Evolutionary conservation across 1,140 invertebrate species (phyloP), one percentile per base, ranked within the genome.

Genomic region (Ostrea edulis): DNA sequence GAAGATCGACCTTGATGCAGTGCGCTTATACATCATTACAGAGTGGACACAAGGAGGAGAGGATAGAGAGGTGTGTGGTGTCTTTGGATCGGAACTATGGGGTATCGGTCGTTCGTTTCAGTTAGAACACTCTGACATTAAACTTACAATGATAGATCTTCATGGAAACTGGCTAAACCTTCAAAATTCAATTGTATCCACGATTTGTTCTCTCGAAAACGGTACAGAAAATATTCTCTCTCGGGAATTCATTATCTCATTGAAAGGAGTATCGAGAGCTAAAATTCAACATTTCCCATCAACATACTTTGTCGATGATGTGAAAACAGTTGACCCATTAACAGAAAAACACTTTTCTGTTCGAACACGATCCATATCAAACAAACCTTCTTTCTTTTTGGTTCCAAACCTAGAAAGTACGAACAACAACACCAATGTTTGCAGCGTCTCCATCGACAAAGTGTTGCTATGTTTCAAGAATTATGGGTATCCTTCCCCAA

Each of bases 1-100:
- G 8, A 22, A 29, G 22, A 29, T 81, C 0, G 71, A 29, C 22
- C 14, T 14, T 12, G 9, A 29, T 17, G 25, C 7, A 12, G 9
- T 25, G 14, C n/a, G 14, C 44, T 29, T 81, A 81, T 29, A 35
- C 9, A 35, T 29, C 25, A 81, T 81, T 12, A 81, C 71, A 81
- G 71, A 81, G 8, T 51, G 71, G 44, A 81, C 71, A 51, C 71
- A 81, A 17, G 25, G 25, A 17, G 44, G 9, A 29, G 71, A 81
- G 14, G 44, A 81, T 8, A 81, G 71, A 14, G 71, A 81, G 25
- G 29, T 35, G 12, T 29, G 0, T 35, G 44, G 44, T 17, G 25
- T 81, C 4, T 22, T 89, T 29, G 88, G 88, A 82, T 58, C 85
- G 12, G 88, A 89, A 54, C 29, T 89, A 20, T 89, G 88, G 88